Evolutionary conservation across 2,888 invertebrate species (phyloP).

Genomic region (Cataglyphis rosenhaueri): DNA sequence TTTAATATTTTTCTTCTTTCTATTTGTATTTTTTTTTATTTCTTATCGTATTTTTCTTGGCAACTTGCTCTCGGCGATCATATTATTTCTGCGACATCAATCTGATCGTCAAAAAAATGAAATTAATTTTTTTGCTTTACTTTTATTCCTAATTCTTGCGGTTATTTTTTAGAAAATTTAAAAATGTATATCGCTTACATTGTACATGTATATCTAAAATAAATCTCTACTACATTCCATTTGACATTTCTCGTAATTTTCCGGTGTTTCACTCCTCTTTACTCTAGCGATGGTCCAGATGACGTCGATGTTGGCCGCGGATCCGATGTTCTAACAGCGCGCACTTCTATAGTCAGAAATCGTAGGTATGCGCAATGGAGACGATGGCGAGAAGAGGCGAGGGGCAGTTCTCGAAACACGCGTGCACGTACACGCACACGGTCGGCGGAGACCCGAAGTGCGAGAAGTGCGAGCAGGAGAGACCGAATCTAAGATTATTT

Average conservation of each 20-base stretch:
- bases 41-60: not conserved
- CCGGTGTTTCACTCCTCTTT: conserved; percentile 14
- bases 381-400: conserved; percentile 5
- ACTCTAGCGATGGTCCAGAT: not conserved
- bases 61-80: not conserved
- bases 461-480: conserved; percentile 71
- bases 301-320: conserved; percentile 41
- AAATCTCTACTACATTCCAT: not conserved
- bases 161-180: not conserved
- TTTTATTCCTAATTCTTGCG: not conserved
- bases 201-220: not conserved
- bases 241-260: conserved; percentile 7
- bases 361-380: conserved; percentile 9
- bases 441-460: conserved; percentile 60
- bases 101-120: not conserved
- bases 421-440: not conserved
- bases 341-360: conserved; percentile 30
- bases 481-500: conserved; percentile 83
- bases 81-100: not conserved
- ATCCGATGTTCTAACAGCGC: conserved; percentile 1
- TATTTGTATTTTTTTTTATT: not conserved
- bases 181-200: not conserved
- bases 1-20: not conserved
- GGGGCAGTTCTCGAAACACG: conserved; percentile 28
- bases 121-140: not conserved